Base-by-base conservation (phyloP, 2,888 invertebrate genomes). In the Dynastes hyllus region DNA sequence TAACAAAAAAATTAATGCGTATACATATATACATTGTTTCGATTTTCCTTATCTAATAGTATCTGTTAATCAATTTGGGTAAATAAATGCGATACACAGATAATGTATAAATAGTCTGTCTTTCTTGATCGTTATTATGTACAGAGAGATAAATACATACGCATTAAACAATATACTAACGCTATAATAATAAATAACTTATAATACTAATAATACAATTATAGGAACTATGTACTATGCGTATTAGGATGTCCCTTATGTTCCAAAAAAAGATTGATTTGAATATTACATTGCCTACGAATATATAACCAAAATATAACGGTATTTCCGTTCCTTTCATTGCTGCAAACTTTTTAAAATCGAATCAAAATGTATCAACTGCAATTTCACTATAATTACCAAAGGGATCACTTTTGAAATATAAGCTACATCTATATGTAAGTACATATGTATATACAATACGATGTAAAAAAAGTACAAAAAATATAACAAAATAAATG, bases 21-120 rank as follows among this genome's bases (percentile, higher is more conserved):
- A 45, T 45, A 45, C 45, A 45, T 45, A 32, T 32, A 45, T 8
- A 45, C 11, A 8, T 45, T 5, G 53, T 3, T 55, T n/a, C 29
- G 11, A n/a, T 27, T 55, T 53, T 55, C 37, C 16, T 37, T 53
- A 71, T 71, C 71, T 71, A 55, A 37, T 29, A 32, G 50, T 32
- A 71, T 55, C 70, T 51, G 71, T 37, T 71, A 71, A 71, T 71
- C 71, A 71, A 71, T 71, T 71, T 37, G 32, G 29, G 58, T 55
- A 55, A 71, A 71, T 71, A 55, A 53, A 66, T 9, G 66, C 55
- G 29, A 55, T 6, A n/a, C n/a, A 32, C 32, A 53, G 71, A 71
- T 71, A 71, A 71, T 32, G 29, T 71, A 71, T 53, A 71, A 70
- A 71, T 55, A 16, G 29, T 45, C 11, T 71, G 53, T n/a, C 45